Evolutionary conservation across 2,797 vertebrate genomes (phyloP).

Genomic region (Denticeps clupeoides): DNA sequence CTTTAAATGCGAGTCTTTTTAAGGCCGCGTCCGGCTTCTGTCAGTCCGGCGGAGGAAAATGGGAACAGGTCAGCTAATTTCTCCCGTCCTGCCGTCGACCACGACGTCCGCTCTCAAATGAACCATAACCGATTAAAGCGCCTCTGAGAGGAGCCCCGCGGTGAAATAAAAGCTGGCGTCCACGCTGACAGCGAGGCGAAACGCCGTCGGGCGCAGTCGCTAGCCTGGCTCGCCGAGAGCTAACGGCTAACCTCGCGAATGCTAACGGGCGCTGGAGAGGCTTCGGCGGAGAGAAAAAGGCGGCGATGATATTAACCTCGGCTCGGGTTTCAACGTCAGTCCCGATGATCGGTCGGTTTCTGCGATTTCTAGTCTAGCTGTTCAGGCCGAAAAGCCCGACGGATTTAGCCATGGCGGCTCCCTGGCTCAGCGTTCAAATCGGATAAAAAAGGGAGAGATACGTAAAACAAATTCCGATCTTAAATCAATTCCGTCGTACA

Average conservation of each 20-base stretch:
- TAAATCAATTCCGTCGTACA: background rate
- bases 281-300: background rate
- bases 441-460: conserved; percentile 3
- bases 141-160: no score
- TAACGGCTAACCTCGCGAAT: background rate
- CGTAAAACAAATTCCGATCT: background rate
- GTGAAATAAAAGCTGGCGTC: no score
- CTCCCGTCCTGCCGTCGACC: background rate
- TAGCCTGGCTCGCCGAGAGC: background rate
- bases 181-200: no score
- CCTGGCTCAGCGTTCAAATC: conserved; percentile 6
- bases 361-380: conserved; percentile 4
- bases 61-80: conserved; percentile 20
- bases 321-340: background rate
- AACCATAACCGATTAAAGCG: no score
- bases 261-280: background rate
- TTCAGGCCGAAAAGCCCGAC: conserved; percentile 10
- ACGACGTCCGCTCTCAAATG: no score
- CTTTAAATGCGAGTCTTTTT: no score
- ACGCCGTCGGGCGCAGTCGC: no score
- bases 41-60: no score
- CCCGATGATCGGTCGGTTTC: background rate
- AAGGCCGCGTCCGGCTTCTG: no score
- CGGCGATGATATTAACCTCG: background rate
- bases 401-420: conserved; percentile 22